Evolutionary conservation across 1,140 invertebrate species (phyloP).

Genomic region (Formica selysi): DNA sequence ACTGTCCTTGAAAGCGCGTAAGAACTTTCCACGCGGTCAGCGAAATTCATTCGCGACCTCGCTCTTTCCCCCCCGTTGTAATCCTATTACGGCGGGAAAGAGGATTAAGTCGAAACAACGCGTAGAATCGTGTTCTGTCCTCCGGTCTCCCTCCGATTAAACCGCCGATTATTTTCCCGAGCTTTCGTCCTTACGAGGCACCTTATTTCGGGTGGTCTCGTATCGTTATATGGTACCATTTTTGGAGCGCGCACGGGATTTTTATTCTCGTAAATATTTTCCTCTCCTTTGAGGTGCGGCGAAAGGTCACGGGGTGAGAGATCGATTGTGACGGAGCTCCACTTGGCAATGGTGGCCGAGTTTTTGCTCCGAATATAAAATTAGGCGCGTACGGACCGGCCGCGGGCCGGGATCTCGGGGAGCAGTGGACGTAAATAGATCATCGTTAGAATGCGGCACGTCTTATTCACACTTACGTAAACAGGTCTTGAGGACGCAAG

Average conservation of each 20-base stretch:
- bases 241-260: not conserved
- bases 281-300: not conserved
- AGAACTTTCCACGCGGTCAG: constrained; percentile 48
- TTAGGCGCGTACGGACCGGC: constrained; percentile 71
- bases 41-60: constrained; percentile 49
- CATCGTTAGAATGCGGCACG: constrained; percentile 74
- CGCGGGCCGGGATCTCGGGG: constrained; percentile 69
- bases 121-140: constrained; percentile 33
- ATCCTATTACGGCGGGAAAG: constrained; percentile 46
- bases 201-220: not conserved
- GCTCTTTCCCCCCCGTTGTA: constrained; percentile 22
- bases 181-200: not conserved
- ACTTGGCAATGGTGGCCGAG: constrained; percentile 73
- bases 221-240: not conserved
- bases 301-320: constrained; percentile 43
- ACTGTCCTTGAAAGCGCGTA: not conserved
- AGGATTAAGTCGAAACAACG: constrained; percentile 43
- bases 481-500: constrained; percentile 70
- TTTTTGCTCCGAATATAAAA: constrained; percentile 79
- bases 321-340: constrained; percentile 71
- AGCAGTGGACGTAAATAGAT: constrained; percentile 74
- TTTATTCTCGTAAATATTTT: not conserved
- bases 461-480: constrained; percentile 78
- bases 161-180: constrained; percentile 20
- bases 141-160: constrained; percentile 27